A percentile compares a stretch with the other conserved stretches of the same genome.
phyloP scores from a whole-genome alignment of 2,888 invertebrate species.

The Mallateleia sp. region DNA sequence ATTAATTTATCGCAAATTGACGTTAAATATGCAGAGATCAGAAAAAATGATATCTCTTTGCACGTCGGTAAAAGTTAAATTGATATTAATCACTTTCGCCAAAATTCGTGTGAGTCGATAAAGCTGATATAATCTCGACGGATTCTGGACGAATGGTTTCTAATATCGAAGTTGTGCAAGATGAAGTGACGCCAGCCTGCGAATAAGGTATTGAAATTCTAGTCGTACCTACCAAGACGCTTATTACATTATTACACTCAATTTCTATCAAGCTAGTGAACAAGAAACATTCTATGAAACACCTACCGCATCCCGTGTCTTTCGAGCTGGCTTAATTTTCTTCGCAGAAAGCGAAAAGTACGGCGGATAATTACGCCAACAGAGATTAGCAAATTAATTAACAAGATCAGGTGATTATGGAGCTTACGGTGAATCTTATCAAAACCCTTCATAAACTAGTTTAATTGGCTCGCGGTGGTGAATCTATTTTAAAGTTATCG shows the following conservation, averaged over 20 bases:
- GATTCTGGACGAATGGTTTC: slow-evolving; percentile 27
- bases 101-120: slow-evolving; percentile 12
- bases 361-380: slow-evolving; percentile 16
- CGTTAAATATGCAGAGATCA: too few species aligned
- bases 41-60: too few species aligned
- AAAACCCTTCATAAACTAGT: slow-evolving; percentile 35
- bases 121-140: slow-evolving; percentile 29
- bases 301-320: slow-evolving; percentile 3
- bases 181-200: slow-evolving; percentile 6
- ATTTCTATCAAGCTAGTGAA: slow-evolving; percentile 25
- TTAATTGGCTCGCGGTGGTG: slow-evolving; percentile 16
- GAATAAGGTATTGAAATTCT: slow-evolving; percentile 27
- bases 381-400: slow-evolving; percentile 50
- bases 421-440: slow-evolving; percentile 38
- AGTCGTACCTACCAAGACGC: slow-evolving; percentile 27
- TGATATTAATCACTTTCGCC: slow-evolving; percentile 37
- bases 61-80: too few species aligned
- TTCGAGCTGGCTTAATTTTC: slow-evolving; percentile 6
- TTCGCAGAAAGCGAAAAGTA: slow-evolving; percentile 24
- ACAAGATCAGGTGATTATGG: slow-evolving; percentile 41
- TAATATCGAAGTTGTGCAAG: slow-evolving; percentile 26
- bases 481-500: slow-evolving; percentile 10
- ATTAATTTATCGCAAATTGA: too few species aligned
- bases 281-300: slow-evolving; percentile 37
- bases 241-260: slow-evolving; percentile 52